These are phyloP conservation scores for Drosophila demipolita DNA, from an alignment of 2,888 invertebrate genomes.

Conservation along the genomic window DNA sequence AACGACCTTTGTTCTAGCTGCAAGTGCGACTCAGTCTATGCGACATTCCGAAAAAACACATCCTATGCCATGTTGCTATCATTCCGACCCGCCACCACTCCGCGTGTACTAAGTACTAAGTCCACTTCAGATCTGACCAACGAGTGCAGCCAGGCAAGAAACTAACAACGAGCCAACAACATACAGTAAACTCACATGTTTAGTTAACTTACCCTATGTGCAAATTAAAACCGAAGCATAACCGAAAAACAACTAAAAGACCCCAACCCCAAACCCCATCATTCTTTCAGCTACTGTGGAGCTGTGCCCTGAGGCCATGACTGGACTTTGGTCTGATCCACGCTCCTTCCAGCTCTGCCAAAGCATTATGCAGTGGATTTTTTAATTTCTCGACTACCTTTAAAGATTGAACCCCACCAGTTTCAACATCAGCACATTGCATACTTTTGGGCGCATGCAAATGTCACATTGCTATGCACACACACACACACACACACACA, in stretches of 20 bases:
- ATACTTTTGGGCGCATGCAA: conserved; percentile 76
- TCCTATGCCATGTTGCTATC: conserved; percentile 29
- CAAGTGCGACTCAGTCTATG: conserved; percentile 40
- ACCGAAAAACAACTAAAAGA: conserved; percentile 60
- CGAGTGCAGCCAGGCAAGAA: conserved; percentile 59
- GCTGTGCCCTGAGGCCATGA: conserved; percentile 24
- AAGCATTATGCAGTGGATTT: conserved; percentile 56
- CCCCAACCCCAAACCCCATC: neutral
- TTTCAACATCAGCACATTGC: conserved; percentile 56
- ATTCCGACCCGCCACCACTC: neutral
- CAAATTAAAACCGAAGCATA: conserved; percentile 73
- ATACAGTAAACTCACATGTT: conserved; percentile 79
- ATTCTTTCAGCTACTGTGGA: conserved; percentile 8
- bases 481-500: conserved; percentile 13
- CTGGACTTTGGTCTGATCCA: conserved; percentile 25
- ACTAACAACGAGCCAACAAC: conserved; percentile 60
- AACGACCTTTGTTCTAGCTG: conserved; percentile 45
- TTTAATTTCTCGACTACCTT: conserved; percentile 52
- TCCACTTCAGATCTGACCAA: conserved; percentile 27
- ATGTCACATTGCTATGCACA: conserved; percentile 71
- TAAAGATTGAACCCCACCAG: conserved; percentile 54
- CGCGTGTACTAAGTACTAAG: neutral
- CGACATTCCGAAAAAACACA: conserved; percentile 46
- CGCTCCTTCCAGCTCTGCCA: conserved; percentile 39
- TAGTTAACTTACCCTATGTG: conserved; percentile 71